Conservation (phyloP, 2,797 vertebrate species). For the Micromesistius poutassou region DNA sequence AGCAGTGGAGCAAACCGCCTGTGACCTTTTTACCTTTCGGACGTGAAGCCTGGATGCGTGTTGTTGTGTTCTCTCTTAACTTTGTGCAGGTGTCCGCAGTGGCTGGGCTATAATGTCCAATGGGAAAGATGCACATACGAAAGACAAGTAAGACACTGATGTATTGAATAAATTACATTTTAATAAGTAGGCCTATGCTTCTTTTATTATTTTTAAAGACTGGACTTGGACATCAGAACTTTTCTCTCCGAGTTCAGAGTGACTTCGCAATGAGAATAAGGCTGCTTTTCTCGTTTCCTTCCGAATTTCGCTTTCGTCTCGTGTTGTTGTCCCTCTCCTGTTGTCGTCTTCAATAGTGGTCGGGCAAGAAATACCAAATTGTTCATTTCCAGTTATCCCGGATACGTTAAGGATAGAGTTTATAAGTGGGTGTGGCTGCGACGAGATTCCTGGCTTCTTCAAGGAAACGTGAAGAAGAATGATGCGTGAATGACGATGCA, state of each 20-base stretch:
- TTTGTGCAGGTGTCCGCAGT: conserved; percentile 51
- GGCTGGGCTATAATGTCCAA: conserved; percentile 67
- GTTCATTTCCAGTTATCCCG: not conserved
- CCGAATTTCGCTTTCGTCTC: not conserved
- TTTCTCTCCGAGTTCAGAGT: too few relatives aligned
- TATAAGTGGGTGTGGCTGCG: not conserved
- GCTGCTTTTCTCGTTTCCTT: not conserved
- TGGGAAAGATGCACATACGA: conserved; percentile 65
- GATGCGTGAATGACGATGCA: not conserved
- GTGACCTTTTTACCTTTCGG: not conserved
- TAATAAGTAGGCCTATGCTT: too few relatives aligned
- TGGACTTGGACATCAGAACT: too few relatives aligned
- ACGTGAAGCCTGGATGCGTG: not conserved
- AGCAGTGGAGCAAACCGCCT: not conserved
- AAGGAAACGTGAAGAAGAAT: too few relatives aligned
- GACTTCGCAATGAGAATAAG: not conserved
- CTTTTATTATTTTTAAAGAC: too few relatives aligned
- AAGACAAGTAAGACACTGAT: conserved; percentile 55
- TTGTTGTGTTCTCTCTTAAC: not conserved
- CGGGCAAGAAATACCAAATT: not conserved
- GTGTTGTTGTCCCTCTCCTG: not conserved
- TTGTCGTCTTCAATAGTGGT: too few relatives aligned
- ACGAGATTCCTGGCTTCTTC: too few relatives aligned
- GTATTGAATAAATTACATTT: too few relatives aligned
- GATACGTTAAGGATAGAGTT: not conserved